Percentiles rank a stretch among this genome's conserved stretches.
These are phyloP conservation scores for Stenotaenia linearis DNA, from an alignment of 2,888 invertebrate genomes.

Conservation along the genomic window DNA sequence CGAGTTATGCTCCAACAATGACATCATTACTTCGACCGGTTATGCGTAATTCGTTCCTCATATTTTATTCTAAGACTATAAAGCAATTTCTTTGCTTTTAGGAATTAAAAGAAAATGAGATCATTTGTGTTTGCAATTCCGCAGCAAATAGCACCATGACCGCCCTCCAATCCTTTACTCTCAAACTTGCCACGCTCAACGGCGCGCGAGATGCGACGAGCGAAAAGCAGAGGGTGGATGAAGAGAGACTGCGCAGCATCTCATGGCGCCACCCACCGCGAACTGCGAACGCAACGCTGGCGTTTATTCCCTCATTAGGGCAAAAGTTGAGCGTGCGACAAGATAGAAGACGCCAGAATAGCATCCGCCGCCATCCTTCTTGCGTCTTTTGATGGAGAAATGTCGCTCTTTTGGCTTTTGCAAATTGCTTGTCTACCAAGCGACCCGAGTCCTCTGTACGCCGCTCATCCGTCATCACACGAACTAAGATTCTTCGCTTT, in stretches of 20 bases:
- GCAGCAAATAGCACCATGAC: neutral
- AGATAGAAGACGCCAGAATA: slow-evolving; percentile 24
- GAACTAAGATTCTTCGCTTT: neutral
- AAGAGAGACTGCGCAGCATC: neutral
- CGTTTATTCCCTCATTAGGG: slow-evolving; percentile 26
- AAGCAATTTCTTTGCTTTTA: neutral
- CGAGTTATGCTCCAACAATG: no score
- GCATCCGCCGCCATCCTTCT: slow-evolving; percentile 12
- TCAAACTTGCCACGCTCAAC: slow-evolving; percentile 21
- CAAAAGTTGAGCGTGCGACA: slow-evolving; percentile 20
- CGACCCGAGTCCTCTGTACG: neutral
- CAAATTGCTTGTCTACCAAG: slow-evolving; percentile 17
- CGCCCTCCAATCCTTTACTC: slow-evolving; percentile 24
- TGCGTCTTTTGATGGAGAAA: neutral
- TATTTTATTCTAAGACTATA: neutral
- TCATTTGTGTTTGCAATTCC: slow-evolving; percentile 12
- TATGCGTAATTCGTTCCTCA: no score
- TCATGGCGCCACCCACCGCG: slow-evolving; percentile 17
- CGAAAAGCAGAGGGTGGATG: slow-evolving; percentile 12
- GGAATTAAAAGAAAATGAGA: slow-evolving; percentile 4
- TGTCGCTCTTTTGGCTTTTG: slow-evolving; percentile 1
- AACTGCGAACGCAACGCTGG: slow-evolving; percentile 17
- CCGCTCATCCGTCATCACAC: slow-evolving; percentile 12
- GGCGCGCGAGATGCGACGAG: slow-evolving; percentile 26
- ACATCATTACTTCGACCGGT: no score